These are phyloP conservation scores for Palaemon carinicauda DNA, from an alignment of 1,140 invertebrate genomes.

Conservation along the genomic window DNA sequence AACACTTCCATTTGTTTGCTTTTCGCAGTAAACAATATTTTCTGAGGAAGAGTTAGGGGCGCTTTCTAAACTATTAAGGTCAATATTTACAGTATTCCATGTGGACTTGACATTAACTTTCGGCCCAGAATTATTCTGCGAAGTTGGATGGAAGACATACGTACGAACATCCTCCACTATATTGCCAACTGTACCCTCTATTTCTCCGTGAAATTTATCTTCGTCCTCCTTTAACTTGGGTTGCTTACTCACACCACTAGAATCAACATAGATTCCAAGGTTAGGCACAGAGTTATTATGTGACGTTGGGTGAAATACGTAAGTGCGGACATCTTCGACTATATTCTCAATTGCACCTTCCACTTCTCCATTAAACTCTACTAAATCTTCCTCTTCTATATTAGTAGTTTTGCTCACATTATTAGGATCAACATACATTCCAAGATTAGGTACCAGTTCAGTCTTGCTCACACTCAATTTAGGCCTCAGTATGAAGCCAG, in stretches of 20 bases:
- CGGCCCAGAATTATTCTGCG: conserved; percentile 32
- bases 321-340: conserved; percentile 21
- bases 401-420: not conserved
- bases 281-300: not conserved
- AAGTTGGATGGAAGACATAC: conserved; percentile 46
- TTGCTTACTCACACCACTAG: not conserved
- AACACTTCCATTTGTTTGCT: not conserved
- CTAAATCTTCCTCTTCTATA: conserved; percentile 34
- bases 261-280: not conserved
- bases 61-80: conserved; percentile 34
- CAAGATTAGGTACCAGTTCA: not conserved
- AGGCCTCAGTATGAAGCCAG: conserved; percentile 24
- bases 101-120: conserved; percentile 44
- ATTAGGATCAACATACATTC: not conserved
- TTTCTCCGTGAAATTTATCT: not conserved
- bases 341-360: not conserved
- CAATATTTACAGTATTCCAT: conserved; percentile 47
- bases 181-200: not conserved
- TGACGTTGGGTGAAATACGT: not conserved
- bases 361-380: not conserved
- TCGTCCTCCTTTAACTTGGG: conserved; percentile 25
- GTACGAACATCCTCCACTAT: conserved; percentile 24
- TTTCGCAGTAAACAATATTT: not conserved
- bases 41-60: conserved; percentile 11
- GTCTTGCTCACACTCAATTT: conserved; percentile 14